These are phyloP conservation scores for Meteorus colon DNA, from an alignment of 2,888 invertebrate species.

Conservation along the genomic window DNA sequence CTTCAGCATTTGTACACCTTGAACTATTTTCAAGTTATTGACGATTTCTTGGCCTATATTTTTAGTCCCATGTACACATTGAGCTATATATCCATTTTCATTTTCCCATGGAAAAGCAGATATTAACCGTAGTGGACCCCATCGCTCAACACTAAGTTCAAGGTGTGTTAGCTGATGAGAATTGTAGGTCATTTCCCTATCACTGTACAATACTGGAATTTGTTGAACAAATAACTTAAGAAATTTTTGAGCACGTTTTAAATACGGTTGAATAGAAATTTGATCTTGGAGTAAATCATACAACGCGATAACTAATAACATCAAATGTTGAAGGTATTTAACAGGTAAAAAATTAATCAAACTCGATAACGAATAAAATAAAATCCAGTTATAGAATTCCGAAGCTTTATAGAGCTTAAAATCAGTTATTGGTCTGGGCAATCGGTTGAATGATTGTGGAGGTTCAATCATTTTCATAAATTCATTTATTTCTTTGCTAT, in stretches of 20 bases:
- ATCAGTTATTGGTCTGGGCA: conserved; percentile 38
- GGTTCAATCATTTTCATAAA: conserved; percentile 46
- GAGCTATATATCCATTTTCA: conserved; percentile 49
- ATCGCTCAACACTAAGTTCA: conserved; percentile 46
- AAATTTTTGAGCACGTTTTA: conserved; percentile 41
- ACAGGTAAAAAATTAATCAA: conserved; percentile 45
- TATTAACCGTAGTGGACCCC: conserved; percentile 52
- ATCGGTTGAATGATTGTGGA: conserved; percentile 44
- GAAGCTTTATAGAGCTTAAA: conserved; percentile 49
- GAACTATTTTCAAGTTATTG: conserved; percentile 46
- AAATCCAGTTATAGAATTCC: conserved; percentile 50
- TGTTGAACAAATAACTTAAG: conserved; percentile 51
- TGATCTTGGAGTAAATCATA: conserved; percentile 47
- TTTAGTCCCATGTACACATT: conserved; percentile 48
- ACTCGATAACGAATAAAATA: conserved; percentile 52
- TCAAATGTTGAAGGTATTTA: conserved; percentile 52
- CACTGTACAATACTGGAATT: conserved; percentile 46
- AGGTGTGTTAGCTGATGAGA: conserved; percentile 53
- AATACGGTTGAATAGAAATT: conserved; percentile 34
- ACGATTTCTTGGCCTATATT: conserved; percentile 47
- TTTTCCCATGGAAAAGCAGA: conserved; percentile 53
- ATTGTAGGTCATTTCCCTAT: conserved; percentile 51
- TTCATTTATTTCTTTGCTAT: conserved; percentile 39
- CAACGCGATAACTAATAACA: conserved; percentile 20
- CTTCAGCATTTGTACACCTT: conserved; percentile 48